Evolutionary conservation across 2,797 vertebrate genomes (phyloP).

Genomic region (Dryobates pubescens): DNA sequence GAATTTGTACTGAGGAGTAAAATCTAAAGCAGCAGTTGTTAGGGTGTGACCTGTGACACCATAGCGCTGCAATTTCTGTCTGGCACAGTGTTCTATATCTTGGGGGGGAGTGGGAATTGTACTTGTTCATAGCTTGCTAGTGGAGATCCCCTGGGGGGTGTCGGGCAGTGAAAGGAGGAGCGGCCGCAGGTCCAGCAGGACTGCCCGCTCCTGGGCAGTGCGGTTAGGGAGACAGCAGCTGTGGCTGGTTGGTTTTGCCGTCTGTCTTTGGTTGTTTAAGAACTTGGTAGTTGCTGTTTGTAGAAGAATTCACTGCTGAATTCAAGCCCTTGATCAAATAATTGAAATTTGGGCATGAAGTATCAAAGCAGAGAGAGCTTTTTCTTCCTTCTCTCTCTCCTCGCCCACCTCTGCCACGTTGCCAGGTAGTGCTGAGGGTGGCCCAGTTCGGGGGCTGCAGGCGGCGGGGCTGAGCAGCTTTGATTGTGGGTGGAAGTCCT

Average conservation of each 20-base stretch:
- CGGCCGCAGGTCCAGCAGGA: rapidly evolving
- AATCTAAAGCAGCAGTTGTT: background rate
- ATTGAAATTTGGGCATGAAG: slow-evolving; percentile 63
- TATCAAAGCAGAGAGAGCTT: slow-evolving; percentile 72
- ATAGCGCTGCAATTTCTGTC: background rate
- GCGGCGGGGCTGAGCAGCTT: slow-evolving; percentile 67
- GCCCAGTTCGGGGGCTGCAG: slow-evolving; percentile 1
- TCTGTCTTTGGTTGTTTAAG: background rate
- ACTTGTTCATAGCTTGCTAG: background rate
- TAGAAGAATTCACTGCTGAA: slow-evolving; percentile 63
- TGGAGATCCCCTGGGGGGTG: background rate
- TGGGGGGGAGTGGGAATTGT: background rate
- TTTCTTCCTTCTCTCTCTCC: background rate
- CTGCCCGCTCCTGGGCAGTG: no score
- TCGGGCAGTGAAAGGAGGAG: background rate
- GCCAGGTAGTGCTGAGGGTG: slow-evolving; percentile 30
- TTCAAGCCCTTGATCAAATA: slow-evolving; percentile 75
- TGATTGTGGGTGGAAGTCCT: slow-evolving; percentile 82
- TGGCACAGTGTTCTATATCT: background rate
- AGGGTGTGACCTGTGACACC: background rate
- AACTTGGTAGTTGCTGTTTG: slow-evolving; percentile 32
- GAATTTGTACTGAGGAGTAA: background rate
- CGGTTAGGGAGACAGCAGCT: background rate
- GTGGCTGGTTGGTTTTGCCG: background rate
- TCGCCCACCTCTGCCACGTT: background rate